A percentile compares a stretch with the other conserved stretches of the same genome.
phyloP scores from a whole-genome alignment of 1,140 invertebrate genomes.

The Chrysoperla carnea region DNA sequence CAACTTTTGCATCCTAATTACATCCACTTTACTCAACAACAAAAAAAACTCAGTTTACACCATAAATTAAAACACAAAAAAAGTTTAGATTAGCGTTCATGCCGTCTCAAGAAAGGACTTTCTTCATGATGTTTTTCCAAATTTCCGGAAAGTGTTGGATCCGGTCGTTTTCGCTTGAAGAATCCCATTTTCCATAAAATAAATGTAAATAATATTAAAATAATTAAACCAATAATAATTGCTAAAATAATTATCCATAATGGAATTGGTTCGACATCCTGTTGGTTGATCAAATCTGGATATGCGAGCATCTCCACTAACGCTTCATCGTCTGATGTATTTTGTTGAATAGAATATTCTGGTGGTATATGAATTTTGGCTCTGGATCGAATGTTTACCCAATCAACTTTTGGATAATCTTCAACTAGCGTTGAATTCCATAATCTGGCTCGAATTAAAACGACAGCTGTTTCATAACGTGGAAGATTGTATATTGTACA shows the following conservation, averaged over 20 bases:
- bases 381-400: conserved; percentile 60
- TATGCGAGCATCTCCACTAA: conserved; percentile 66
- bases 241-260: conserved; percentile 72
- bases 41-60: too few species aligned
- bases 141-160: conserved; percentile 67
- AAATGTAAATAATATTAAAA: conserved; percentile 59
- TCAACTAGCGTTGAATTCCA: conserved; percentile 84
- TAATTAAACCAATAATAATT: conserved; percentile 55
- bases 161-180: conserved; percentile 67
- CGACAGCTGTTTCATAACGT: conserved; percentile 52
- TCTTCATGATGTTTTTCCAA: conserved; percentile 55
- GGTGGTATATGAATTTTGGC: conserved; percentile 53
- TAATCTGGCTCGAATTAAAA: conserved; percentile 61
- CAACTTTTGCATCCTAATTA: too few species aligned
- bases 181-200: conserved; percentile 73
- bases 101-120: conserved; percentile 27
- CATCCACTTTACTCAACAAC: too few species aligned
- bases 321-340: conserved; percentile 34
- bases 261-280: conserved; percentile 43
- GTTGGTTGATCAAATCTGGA: conserved; percentile 51
- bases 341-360: conserved; percentile 52
- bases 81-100: conserved; percentile 7
- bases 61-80: too few species aligned
- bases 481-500: conserved; percentile 64
- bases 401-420: conserved; percentile 71